These are phyloP conservation scores for Agelaius phoeniceus DNA, from an alignment of 2,113 vertebrate species.

Conservation along the genomic window DNA sequence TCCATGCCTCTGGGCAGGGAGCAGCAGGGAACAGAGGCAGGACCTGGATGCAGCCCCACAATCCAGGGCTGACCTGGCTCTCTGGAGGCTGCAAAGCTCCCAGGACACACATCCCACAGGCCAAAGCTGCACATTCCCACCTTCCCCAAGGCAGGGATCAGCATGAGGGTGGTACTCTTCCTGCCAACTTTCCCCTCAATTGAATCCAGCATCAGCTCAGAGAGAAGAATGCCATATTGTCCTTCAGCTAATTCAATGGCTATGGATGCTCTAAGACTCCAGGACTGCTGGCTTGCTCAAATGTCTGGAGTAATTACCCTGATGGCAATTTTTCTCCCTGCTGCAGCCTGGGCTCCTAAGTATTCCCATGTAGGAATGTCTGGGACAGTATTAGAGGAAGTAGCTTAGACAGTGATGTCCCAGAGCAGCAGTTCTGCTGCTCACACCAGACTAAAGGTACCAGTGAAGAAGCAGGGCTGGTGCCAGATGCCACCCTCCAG, in stretches of 20 bases:
- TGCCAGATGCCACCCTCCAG: neutral
- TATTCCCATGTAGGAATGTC: neutral
- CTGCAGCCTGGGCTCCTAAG: neutral
- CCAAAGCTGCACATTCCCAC: neutral
- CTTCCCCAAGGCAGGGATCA: neutral
- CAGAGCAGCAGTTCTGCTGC: neutral
- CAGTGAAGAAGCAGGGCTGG: neutral
- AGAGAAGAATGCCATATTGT: neutral
- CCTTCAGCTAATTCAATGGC: neutral
- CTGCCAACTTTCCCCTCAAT: neutral
- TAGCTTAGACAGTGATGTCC: neutral
- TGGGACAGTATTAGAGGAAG: neutral
- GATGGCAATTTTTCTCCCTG: neutral
- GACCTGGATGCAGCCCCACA: rapidly evolving
- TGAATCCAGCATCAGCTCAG: neutral
- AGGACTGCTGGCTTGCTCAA: neutral
- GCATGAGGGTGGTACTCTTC: neutral
- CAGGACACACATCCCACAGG: neutral
- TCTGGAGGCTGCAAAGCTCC: neutral
- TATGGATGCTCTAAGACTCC: neutral
- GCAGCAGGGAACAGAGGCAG: neutral
- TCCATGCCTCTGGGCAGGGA: neutral
- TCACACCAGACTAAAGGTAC: neutral
- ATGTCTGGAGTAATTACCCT: neutral
- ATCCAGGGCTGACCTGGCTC: neutral